Evolutionary conservation across 92 coral and sea anemone genomes (phyloP).

Genomic region (Desmophyllum pertusum): DNA sequence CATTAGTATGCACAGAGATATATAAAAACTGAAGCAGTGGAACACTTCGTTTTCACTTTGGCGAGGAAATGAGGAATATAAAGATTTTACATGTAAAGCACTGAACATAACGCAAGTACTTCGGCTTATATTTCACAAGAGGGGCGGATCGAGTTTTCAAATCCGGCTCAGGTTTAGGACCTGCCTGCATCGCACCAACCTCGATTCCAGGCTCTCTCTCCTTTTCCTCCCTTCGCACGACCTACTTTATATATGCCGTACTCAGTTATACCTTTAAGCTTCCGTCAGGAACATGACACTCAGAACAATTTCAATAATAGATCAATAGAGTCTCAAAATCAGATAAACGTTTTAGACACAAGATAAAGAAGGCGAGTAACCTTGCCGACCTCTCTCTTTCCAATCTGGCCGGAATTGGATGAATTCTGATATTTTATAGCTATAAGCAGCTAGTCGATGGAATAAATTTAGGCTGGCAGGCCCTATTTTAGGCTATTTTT

Average conservation of each 20-base stretch:
- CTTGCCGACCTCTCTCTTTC: neutral
- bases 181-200: too few relatives aligned
- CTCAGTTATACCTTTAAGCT: neutral
- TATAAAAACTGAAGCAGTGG: too few relatives aligned
- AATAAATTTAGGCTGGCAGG: neutral
- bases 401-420: neutral
- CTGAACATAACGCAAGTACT: neutral
- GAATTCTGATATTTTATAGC: neutral
- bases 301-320: neutral
- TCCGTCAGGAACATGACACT: constrained; percentile 8
- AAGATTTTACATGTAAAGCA: neutral
- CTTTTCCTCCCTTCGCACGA: too few relatives aligned
- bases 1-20: too few relatives aligned
- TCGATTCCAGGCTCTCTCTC: too few relatives aligned
- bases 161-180: too few relatives aligned
- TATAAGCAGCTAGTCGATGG: neutral
- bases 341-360: neutral
- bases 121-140: neutral
- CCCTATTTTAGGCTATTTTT: neutral
- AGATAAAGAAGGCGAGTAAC: neutral
- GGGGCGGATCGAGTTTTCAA: neutral
- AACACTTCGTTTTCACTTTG: neutral
- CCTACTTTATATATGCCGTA: neutral
- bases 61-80: neutral
- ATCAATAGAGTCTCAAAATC: neutral